phyloP scores from a whole-genome alignment of 92 coral and sea anemone genomes.

The Parazoanthus darwini region DNA sequence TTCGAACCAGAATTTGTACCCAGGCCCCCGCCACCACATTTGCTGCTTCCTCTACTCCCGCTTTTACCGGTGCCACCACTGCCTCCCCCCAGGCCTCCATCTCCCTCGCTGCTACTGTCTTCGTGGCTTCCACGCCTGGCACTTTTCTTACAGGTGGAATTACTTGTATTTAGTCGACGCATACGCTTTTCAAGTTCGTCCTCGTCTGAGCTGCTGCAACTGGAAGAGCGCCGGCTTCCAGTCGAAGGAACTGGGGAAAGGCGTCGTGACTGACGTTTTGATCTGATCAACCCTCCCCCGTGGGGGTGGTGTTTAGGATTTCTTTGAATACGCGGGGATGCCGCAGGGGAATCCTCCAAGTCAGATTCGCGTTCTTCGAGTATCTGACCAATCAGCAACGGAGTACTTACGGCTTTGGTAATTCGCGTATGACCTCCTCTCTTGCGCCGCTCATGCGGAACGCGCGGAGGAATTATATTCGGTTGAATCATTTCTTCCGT shows the following conservation, averaged over 20 bases:
- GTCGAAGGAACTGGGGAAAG: conserved; percentile 91
- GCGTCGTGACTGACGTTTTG: conserved; percentile 78
- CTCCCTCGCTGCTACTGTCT: conserved; percentile 91
- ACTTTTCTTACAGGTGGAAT: conserved; percentile 72
- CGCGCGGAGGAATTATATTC: conserved; percentile 45
- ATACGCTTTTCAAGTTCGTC: conserved; percentile 96
- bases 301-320: conserved; percentile 66
- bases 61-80: conserved; percentile 54
- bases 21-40: conserved; percentile 12
- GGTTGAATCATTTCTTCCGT: conserved; percentile 64
- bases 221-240: conserved; percentile 91
- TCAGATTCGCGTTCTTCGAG: conserved; percentile 98
- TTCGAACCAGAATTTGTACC: conserved; percentile 27
- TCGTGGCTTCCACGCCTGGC: conserved; percentile 83
- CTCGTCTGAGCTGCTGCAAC: conserved; percentile 96
- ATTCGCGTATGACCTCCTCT: conserved; percentile 62
- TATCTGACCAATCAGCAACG: conserved; percentile 84
- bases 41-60: conserved; percentile 16
- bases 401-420: conserved; percentile 86
- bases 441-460: conserved; percentile 59
- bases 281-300: conserved; percentile 79
- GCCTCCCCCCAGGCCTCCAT: conserved; percentile 70
- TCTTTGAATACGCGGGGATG: conserved; percentile 90
- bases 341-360: conserved; percentile 92
- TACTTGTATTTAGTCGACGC: conserved; percentile 87